A percentile compares a stretch with the other conserved stretches of the same genome.
Conservation (phyloP, 2,888 invertebrate genomes). For the Amiota communis region DNA sequence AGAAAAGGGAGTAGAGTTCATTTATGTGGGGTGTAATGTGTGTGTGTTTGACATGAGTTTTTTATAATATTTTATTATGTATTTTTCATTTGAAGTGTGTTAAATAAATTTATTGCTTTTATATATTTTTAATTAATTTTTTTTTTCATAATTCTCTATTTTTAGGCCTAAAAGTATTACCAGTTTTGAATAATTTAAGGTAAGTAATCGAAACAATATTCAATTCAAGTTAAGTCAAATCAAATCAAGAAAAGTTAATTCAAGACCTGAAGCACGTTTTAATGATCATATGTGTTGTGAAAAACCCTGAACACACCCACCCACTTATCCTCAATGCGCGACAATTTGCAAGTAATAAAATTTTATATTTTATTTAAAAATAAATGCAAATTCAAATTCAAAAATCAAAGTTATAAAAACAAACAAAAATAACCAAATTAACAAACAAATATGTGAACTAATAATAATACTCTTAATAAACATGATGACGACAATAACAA, state of each 20-base stretch:
- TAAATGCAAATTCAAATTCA: neutral
- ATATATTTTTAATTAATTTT: slow-evolving; percentile 9
- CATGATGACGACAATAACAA: slow-evolving; percentile 25
- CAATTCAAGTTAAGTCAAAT: too few relatives aligned
- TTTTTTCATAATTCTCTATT: slow-evolving; percentile 55
- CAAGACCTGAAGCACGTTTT: neutral
- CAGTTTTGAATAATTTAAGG: slow-evolving; percentile 89
- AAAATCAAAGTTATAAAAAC: slow-evolving; percentile 13
- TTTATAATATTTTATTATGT: neutral
- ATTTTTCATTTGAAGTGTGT: neutral
- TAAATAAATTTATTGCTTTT: slow-evolving; percentile 1
- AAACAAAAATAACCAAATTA: slow-evolving; percentile 5
- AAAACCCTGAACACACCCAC: slow-evolving; percentile 26
- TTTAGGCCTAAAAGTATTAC: slow-evolving; percentile 90
- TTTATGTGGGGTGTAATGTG: slow-evolving; percentile 7
- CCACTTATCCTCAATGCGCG: too few relatives aligned
- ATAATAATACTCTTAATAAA: slow-evolving; percentile 16
- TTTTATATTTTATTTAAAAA: neutral
- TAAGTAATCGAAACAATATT: slow-evolving; percentile 73
- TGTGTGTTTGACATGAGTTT: neutral
- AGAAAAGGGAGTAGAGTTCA: neutral
- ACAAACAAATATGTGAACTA: neutral
- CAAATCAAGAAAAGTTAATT: neutral
- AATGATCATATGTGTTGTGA: neutral
- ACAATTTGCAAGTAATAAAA: slow-evolving; percentile 19